phyloP scores from a whole-genome alignment of 92 coral and sea anemone species.

The Siderastrea radians region DNA sequence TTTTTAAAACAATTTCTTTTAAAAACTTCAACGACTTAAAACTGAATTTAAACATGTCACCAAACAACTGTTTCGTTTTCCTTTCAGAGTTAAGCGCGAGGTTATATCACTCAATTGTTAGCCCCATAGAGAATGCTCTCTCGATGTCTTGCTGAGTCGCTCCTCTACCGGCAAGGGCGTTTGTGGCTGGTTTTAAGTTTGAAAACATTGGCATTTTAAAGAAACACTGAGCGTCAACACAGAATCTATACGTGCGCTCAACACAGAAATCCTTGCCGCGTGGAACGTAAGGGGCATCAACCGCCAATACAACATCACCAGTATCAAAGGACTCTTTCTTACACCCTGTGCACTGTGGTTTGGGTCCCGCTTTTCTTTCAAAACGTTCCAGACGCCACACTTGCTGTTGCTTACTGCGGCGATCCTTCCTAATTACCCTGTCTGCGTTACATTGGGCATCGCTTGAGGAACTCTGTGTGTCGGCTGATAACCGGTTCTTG shows the following conservation, averaged over 20 bases:
- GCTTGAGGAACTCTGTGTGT: neutral
- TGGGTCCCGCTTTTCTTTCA: constrained; percentile 16
- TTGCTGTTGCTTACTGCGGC: constrained; percentile 1
- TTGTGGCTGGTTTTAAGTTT: constrained; percentile 13
- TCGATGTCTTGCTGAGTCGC: constrained; percentile 18
- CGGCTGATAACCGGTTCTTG: neutral
- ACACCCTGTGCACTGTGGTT: constrained; percentile 36
- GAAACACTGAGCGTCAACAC: constrained; percentile 13
- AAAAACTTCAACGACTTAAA: neutral
- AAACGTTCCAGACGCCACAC: constrained; percentile 31
- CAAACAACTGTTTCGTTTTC: too few species aligned
- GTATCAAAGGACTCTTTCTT: constrained; percentile 30
- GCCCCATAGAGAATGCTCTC: constrained; percentile 18
- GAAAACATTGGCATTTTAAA: constrained; percentile 12
- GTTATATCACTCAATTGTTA: constrained; percentile 6
- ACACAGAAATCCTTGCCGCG: too few species aligned
- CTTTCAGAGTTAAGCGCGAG: neutral
- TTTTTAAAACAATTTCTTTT: neutral
- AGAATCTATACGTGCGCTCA: constrained; percentile 10
- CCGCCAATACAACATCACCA: constrained; percentile 12
- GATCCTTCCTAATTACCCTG: constrained; percentile 1
- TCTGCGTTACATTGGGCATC: constrained; percentile 13
- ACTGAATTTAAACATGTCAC: too few species aligned
- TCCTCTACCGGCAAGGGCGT: constrained; percentile 10
- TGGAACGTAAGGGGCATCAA: too few species aligned